Evolutionary conservation across 2,113 vertebrate genomes (phyloP).

Genomic region (Xiphorhynchus elegans): DNA sequence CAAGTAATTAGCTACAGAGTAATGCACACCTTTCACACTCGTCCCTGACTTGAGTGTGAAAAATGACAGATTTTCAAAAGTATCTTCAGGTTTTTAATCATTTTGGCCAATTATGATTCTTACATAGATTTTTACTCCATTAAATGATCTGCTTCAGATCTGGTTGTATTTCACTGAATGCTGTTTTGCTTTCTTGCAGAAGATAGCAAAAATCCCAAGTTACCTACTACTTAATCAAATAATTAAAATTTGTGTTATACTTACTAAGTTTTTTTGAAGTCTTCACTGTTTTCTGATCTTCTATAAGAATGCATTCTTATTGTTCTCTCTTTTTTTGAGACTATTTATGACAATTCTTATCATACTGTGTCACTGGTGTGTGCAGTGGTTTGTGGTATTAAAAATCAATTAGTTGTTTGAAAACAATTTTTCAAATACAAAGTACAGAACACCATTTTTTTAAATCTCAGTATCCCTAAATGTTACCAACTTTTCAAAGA

Average conservation of each 20-base stretch:
- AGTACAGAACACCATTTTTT: background rate
- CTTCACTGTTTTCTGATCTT: background rate
- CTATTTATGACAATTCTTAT: background rate
- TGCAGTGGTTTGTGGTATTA: background rate
- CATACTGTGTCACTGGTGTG: accelerated
- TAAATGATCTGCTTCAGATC: background rate
- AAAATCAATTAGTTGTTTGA: background rate
- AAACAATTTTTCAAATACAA: background rate
- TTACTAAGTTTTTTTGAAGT: background rate
- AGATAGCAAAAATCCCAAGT: background rate
- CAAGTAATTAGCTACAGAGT: background rate
- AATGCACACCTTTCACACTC: background rate
- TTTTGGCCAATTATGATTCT: background rate
- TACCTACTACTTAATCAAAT: background rate
- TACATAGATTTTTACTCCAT: background rate
- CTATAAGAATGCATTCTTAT: accelerated
- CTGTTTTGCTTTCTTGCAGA: background rate
- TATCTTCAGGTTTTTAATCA: background rate
- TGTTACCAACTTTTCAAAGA: background rate
- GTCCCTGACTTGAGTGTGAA: background rate
- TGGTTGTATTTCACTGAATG: background rate
- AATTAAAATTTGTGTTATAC: background rate
- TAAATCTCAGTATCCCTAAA: background rate
- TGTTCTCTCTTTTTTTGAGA: background rate
- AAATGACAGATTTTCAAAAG: background rate